Base-by-base conservation (phyloP, 2,113 vertebrate species). In the Pipra filicauda region DNA sequence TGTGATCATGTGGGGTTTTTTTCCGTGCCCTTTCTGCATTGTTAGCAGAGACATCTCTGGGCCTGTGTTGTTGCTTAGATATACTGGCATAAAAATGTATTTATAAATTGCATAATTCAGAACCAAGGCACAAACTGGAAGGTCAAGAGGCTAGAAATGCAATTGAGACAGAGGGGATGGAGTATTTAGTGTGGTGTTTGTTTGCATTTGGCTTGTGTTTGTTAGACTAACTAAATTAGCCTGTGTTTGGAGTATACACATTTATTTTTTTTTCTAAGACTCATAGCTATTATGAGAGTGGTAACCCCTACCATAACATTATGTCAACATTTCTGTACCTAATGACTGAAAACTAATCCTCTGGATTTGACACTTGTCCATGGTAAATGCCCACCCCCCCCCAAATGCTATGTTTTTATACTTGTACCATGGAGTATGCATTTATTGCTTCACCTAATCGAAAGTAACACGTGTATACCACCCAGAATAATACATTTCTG, bases 401-500 rank as follows among this genome's bases (percentile, higher is more conserved):
- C 6, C 20, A 52, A 62, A 89, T 77, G 44, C 11, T 91, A 0
- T 9, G 15, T 72, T 71, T 69, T 51, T n/a, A 51, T 61, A 11
- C 11, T 76, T 66, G 22, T 18, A 28, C 46, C 23, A 22, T 6
- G 26, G 17, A 66, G 10, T 37, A 11, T 12, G 33, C 9, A 1
- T 72, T 70, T 80, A 69, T 84, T 77, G 26, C n/a, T 89, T 86
- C 41, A 66, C 35, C 52, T 82, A 54, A 74, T 71, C 5, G 12
- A 49, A 84, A 76, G 22, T 51, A 72, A 65, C 12, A 54, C 43
- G 33, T 49, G 27, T 79, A 58, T 23, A 14, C 72, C 93, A 90
- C 88, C 81, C 94, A 93, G 28, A 65, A 93, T 85, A 93, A 91
- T 67, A 22, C 3, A 89, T 89, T 95, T 69, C 76, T 91, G 46